These are phyloP conservation scores for Cynocephalus volans DNA, from an alignment of 2,113 vertebrate genomes.

Conservation along the genomic window DNA sequence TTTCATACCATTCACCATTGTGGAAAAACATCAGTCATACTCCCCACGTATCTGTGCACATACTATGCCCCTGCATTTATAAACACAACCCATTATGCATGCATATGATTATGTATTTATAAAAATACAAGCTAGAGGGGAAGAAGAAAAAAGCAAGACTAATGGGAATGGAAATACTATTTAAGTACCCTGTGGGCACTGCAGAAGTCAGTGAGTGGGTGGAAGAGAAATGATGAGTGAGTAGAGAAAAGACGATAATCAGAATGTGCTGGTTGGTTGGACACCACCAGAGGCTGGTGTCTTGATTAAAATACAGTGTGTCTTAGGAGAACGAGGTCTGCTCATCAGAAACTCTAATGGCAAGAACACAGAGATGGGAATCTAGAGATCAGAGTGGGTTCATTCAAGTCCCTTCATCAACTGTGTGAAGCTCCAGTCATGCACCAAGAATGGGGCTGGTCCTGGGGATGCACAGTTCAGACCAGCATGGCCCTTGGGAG, in stretches of 20 bases:
- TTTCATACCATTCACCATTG: neutral
- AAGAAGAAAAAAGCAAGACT: neutral
- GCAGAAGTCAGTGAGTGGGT: neutral
- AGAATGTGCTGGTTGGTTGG: neutral
- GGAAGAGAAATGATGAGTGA: slow-evolving; percentile 48
- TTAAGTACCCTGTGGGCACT: neutral
- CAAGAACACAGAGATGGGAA: neutral
- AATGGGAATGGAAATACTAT: slow-evolving; percentile 1
- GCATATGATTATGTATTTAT: neutral
- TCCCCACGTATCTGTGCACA: neutral
- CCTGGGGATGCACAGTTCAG: neutral
- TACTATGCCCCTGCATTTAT: slow-evolving; percentile 49
- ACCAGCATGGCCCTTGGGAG: neutral
- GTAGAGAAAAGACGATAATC: neutral
- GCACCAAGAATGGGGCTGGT: neutral
- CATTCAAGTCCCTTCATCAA: neutral
- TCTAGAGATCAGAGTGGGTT: neutral
- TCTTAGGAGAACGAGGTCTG: neutral
- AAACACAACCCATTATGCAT: slow-evolving; percentile 8
- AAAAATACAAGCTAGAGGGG: neutral
- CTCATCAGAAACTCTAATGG: neutral
- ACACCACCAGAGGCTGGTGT: slow-evolving; percentile 1
- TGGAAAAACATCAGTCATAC: slow-evolving; percentile 26
- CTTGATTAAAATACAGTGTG: slow-evolving; percentile 1
- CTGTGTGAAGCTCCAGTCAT: neutral